These are phyloP conservation scores for Rhinogobius similis DNA, from an alignment of 2,113 vertebrate species.

Conservation along the genomic window DNA sequence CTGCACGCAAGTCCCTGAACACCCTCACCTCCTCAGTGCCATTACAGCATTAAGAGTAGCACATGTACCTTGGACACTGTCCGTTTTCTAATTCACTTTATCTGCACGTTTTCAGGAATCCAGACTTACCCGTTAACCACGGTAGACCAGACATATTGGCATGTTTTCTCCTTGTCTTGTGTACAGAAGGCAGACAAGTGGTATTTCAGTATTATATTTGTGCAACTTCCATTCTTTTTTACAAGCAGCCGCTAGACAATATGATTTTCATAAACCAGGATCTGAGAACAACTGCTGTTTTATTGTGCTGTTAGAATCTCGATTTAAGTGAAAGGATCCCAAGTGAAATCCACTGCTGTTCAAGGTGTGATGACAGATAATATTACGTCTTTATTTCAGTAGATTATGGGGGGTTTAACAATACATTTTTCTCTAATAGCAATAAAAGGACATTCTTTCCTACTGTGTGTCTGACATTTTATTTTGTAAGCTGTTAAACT, in stretches of 20 bases:
- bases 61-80: constrained; percentile 44
- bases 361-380: no score
- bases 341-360: neutral
- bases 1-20: constrained; percentile 72
- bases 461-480: no score
- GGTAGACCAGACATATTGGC: neutral
- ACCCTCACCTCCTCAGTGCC: constrained; percentile 55
- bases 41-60: constrained; percentile 43
- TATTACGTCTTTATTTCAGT: no score
- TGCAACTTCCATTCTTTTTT: neutral
- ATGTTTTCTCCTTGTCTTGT: neutral
- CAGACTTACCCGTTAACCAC: constrained; percentile 57
- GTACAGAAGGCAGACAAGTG: neutral
- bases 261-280: neutral
- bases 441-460: no score
- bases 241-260: neutral
- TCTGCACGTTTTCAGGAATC: constrained; percentile 61
- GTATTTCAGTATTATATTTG: neutral
- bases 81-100: constrained; percentile 35
- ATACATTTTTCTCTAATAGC: no score
- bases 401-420: no score
- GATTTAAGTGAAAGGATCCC: neutral
- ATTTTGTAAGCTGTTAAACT: no score
- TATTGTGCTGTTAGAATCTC: neutral
- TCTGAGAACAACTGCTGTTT: neutral